Evolutionary conservation across 2,797 vertebrate species (phyloP).

Genomic region (Rhinichthys osculus): DNA sequence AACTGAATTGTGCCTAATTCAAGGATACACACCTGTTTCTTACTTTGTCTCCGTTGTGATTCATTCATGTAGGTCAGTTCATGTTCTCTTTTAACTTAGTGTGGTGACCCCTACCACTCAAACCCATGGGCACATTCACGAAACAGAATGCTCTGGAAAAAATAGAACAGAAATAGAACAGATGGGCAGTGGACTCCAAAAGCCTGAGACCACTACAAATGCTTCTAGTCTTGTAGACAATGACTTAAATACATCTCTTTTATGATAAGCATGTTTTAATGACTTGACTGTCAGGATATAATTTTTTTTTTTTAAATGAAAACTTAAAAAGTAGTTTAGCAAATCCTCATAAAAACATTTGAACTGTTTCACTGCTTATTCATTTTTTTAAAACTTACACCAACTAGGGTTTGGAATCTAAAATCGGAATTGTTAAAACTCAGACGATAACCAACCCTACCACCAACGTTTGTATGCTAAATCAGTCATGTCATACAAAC

Average conservation of each 20-base stretch:
- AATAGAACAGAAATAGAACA: neutral
- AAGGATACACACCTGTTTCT: slow-evolving; percentile 36
- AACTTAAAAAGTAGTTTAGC: too few relatives aligned
- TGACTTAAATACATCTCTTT: neutral
- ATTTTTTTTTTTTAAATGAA: too few relatives aligned
- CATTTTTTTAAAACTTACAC: too few relatives aligned
- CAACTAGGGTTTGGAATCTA: too few relatives aligned
- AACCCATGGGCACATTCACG: neutral
- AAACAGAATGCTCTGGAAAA: neutral
- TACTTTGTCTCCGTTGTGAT: neutral
- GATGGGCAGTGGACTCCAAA: neutral
- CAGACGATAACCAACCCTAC: too few relatives aligned
- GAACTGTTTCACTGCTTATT: too few relatives aligned
- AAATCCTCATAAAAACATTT: too few relatives aligned
- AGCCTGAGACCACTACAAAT: neutral
- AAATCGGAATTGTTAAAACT: too few relatives aligned
- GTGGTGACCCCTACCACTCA: neutral
- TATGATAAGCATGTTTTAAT: neutral
- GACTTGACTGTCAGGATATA: neutral
- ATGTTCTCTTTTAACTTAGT: neutral
- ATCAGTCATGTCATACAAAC: too few relatives aligned
- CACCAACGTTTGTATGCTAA: too few relatives aligned
- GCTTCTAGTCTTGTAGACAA: neutral
- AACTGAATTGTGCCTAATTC: neutral
- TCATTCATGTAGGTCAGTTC: neutral